Evolutionary conservation across 2,113 vertebrate genomes (phyloP), one percentile per base, ranked within the genome.

Genomic region (Nipponia nippon): DNA sequence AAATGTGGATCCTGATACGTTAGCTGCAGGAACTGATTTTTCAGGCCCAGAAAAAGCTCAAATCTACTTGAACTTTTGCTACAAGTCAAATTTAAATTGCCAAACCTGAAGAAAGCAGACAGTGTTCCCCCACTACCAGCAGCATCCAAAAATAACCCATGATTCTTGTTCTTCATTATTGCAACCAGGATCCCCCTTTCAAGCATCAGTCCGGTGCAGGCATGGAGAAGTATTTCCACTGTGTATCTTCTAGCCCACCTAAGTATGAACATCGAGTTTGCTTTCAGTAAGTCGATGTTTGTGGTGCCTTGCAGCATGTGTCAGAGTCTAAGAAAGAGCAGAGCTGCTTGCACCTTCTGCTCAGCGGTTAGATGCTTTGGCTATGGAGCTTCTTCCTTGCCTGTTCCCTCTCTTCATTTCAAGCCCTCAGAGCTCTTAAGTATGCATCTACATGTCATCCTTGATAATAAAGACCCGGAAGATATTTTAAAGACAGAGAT

Each of bases 41-140:
- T 44, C 46, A 65, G 40, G 34, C 40, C 26, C 23, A 13, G 7
- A 46, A 83, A 62, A 71, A 3, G 7, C 62, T 75, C 42, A 67
- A 40, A 59, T 36, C 77, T 44, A 2, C 46, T 17, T 7, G 23
- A 79, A 18, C 7, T 52, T 94, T 26, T 7, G 1, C 36, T 61
- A 9, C 17, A 67, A 32, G 40, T 63, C 70, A n/a, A 44, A 67
- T 56, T 65, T 15, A 30, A 79, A 25, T 36, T 17, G 18, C 15
- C 5, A 20, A 13, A 19, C 12, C 50, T 11, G 55, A 58, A 70
- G 80, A 46, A 53, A 81, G 30, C 55, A 58, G 49, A 58, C 13
- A 0, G 0, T 10, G 5, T 16, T 38, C 14, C 27, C 19, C 8
- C 21, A 4, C 8, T 21, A 4, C 2, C 29, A 2, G 2, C 27